Conservation (phyloP, 2,797 vertebrate genomes). For the Triplophysa bombifrons region DNA sequence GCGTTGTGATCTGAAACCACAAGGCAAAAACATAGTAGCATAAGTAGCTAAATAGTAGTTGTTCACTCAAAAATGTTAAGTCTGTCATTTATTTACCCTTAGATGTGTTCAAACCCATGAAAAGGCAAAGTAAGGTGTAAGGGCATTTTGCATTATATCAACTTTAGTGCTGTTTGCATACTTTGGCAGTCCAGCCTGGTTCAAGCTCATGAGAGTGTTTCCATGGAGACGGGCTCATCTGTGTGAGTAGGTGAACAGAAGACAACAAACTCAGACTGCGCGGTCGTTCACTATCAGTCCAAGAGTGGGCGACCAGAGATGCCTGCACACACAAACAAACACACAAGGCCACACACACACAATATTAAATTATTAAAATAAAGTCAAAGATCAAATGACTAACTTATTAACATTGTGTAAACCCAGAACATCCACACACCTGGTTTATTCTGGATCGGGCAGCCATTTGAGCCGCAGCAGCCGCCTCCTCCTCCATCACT, state of each 20-base stretch:
- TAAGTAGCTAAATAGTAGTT: neutral
- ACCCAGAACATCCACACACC: constrained; percentile 64
- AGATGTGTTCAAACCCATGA: too few species aligned
- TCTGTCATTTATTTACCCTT: too few species aligned
- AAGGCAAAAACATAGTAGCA: neutral
- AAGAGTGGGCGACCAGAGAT: constrained; percentile 75
- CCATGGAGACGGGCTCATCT: constrained; percentile 73
- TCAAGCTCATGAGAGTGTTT: constrained; percentile 64
- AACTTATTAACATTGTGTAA: neutral
- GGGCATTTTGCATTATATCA: neutral
- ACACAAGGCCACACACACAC: constrained; percentile 31
- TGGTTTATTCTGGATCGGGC: constrained; percentile 75
- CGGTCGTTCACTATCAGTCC: constrained; percentile 71
- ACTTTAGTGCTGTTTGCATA: constrained; percentile 53
- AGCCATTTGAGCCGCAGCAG: constrained; percentile 66
- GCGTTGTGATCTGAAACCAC: constrained; percentile 77
- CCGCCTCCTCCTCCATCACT: constrained; percentile 77
- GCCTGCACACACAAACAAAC: constrained; percentile 64
- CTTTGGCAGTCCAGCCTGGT: constrained; percentile 79
- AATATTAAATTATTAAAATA: neutral
- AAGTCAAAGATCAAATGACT: too few species aligned
- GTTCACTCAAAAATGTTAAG: too few species aligned
- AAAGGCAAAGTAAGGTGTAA: too few species aligned
- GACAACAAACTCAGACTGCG: constrained; percentile 82
- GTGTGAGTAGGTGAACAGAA: constrained; percentile 80